Evolutionary conservation across 2,113 vertebrate genomes (phyloP), one percentile per base, ranked within the genome.

Genomic region (Tetraodon nigroviridis): DNA sequence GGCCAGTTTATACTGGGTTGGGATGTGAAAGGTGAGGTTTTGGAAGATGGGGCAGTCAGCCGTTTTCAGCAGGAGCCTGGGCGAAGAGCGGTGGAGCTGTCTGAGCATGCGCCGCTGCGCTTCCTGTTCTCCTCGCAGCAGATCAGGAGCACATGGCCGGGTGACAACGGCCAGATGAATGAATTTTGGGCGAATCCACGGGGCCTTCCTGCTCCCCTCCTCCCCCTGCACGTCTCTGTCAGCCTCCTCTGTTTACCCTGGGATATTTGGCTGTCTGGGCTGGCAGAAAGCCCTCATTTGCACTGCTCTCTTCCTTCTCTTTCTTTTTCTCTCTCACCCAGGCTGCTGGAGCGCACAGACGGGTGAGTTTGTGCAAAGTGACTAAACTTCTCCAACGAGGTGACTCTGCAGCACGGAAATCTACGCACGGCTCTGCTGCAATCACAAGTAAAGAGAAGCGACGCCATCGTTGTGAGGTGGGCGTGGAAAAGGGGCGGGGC

Each of bases 281-380:
- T 37, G 32, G 8, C 32, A 37, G 32, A 37, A 37, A 37, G 8
- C 32, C 32, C 32, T 37, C 12, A 37, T 37, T 37, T 37, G 32
- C 32, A 37, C 44, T 16, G 11, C 17, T 16, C 44, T 46, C 44
- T 46, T 17, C 42, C 16, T 11, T 44, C 41, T 42, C 41, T 42
- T 6, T 42, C 42, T 45, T 16, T 45, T 7, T 16, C 44, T 45
- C 7, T 4, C 44, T 45, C n/a, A 7, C 44, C 2, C 44, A 46
- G 15, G 5, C 72, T 86, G 80, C 62, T 64, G 84, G 84, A 81
- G 84, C 78, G 79, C 67, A 50, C 51, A 47, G 10, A 44, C 11
- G 51, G 46, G 50, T 48, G 49, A 42, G 67, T 65, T 67, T 55
- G 27, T 22, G 27, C 14, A 58, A 27, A 52, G 41, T 54, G 42